phyloP scores from a whole-genome alignment of 2,888 invertebrate species.

The Polydrusus tereticollis region DNA sequence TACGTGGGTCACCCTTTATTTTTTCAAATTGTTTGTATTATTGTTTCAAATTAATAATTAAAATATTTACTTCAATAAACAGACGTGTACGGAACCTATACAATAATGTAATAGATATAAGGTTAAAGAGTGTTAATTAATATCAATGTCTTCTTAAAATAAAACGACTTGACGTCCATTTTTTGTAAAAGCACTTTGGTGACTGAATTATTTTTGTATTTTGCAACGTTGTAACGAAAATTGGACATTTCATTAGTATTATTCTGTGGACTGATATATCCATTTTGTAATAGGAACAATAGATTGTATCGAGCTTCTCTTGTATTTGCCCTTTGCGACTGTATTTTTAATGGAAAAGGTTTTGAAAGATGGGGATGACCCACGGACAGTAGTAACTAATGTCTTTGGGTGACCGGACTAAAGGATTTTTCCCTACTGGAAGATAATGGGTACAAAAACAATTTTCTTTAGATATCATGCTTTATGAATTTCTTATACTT shows the following conservation, averaged over 20 bases:
- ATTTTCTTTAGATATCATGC: no score
- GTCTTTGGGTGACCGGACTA: no score
- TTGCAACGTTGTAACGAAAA: slow-evolving; percentile 48
- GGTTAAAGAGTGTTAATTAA: slow-evolving; percentile 54
- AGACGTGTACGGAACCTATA: neutral
- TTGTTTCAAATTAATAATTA: neutral
- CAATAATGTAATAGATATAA: slow-evolving; percentile 19
- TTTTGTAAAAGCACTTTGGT: slow-evolving; percentile 53
- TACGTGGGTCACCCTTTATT: neutral
- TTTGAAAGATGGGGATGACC: neutral
- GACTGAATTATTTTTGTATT: slow-evolving; percentile 62
- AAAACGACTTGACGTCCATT: slow-evolving; percentile 56
- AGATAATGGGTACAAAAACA: no score
- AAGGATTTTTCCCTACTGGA: no score
- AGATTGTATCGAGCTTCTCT: neutral
- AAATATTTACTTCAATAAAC: neutral
- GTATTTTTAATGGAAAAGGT: neutral
- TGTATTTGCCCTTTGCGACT: neutral
- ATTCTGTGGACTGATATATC: slow-evolving; percentile 55
- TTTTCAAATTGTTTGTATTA: neutral
- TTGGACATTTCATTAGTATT: slow-evolving; percentile 50
- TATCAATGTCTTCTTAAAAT: slow-evolving; percentile 53
- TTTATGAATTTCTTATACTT: no score
- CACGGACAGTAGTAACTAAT: no score
- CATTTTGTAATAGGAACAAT: slow-evolving; percentile 6